Base-by-base conservation (phyloP, 2,113 vertebrate species). In the Epinephelus fuscoguttatus region DNA sequence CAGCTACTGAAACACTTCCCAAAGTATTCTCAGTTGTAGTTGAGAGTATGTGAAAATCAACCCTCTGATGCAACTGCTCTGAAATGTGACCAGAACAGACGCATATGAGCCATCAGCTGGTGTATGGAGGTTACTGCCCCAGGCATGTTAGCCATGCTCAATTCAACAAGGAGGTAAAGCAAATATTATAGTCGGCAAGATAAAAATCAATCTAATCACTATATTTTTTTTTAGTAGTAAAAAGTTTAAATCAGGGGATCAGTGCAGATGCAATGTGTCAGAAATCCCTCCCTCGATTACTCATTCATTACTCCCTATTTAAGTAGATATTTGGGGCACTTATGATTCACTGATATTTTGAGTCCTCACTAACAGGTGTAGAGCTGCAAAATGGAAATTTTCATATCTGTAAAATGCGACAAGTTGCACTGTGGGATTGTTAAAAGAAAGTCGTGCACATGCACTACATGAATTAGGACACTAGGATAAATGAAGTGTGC, bases 101-200 rank as follows among this genome's bases (percentile, higher is more conserved):
- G 17, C 19, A 30, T 30, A 47, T 71, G 45, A 69, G 42, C 37
- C 50, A 74, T 53, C 45, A 50, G 53, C 42, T 33, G 42, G 27
- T 77, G 11, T 19, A 14, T 56, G 60, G 57, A 27, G 62, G 30
- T 53, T n/a, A 68, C 45, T 17, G 71, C 68, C 45, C n/a, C 25
- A 18, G 72, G 53, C 47, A 61, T 68, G 50, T 59, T 4, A 56
- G 49, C 4, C n/a, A 10, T 57, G 18, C 57, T 63, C n/a, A 55
- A 21, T 56, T 87, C 67, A 84, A 8, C 33, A 62, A 75, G 49
- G 37, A 63, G 66, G 49, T 25, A 66, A 83, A 71, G 50, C 45
- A 77, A 71, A 70, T 50, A 76, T 70, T 64, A 27, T 15, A 67
- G 72, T 37, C 19, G 62, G 49, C 49, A 70, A 40, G 0, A 11